These are phyloP conservation scores for Temnothorax rugatulus DNA, from an alignment of 2,888 invertebrate genomes.

Conservation along the genomic window DNA sequence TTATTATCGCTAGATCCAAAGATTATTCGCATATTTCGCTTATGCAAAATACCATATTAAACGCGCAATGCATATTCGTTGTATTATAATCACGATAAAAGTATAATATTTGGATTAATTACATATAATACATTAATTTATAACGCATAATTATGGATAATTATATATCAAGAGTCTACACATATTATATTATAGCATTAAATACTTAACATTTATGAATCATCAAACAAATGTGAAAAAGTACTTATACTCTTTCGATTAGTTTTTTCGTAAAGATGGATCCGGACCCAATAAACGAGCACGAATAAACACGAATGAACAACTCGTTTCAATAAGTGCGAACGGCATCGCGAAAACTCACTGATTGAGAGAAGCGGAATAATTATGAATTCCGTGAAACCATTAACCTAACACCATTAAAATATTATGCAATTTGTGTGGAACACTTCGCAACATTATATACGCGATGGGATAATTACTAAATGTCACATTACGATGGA, in stretches of 20 bases:
- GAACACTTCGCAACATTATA: neutral
- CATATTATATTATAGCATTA: too few species aligned
- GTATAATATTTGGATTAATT: neutral
- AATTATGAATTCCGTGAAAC: neutral
- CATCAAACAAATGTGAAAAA: neutral
- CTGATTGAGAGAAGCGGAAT: neutral
- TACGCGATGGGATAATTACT: neutral
- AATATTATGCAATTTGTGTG: neutral
- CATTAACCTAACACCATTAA: neutral
- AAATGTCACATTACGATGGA: neutral
- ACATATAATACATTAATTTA: neutral
- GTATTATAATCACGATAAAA: neutral
- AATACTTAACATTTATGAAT: neutral
- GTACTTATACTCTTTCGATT: neutral
- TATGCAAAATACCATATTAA: neutral
- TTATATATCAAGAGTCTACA: neutral
- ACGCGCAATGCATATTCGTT: neutral
- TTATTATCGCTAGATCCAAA: neutral
- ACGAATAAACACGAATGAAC: neutral
- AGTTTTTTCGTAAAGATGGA: neutral
- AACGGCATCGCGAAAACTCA: neutral
- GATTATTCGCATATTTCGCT: neutral
- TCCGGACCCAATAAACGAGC: neutral
- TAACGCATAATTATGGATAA: neutral
- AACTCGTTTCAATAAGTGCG: neutral